Base-by-base conservation (phyloP, 2,797 vertebrate genomes). In the Hydrolagus colliei region DNA sequence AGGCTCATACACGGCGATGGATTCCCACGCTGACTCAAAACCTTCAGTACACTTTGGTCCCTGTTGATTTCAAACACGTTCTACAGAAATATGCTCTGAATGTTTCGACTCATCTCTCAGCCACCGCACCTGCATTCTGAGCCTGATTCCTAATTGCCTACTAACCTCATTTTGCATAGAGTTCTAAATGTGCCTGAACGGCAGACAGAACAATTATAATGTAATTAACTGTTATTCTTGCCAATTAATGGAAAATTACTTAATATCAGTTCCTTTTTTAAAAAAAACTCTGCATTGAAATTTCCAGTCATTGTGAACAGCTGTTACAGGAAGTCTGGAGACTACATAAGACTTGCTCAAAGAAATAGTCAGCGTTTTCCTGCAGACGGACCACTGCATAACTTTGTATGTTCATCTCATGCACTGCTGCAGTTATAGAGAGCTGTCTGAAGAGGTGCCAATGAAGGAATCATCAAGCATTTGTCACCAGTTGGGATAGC, bases 201-300 rank as follows among this genome's bases (percentile, higher is more conserved):
- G 63, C 52, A 68, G 65, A 84, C 41, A 84, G 27, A 71, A n/a
- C 65, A 84, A 84, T 84, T 84, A 84, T 71, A 84, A 63, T 84
- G 65, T 71, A 84, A 84, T 84, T 84, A 84, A 84, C 67, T 11
- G 16, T 35, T 84, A 32, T 84, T 71, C 65, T 71, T 41, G 65
- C 27, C 52, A 84, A 84, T 84, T 84, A 71, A 32, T 71, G 65
- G 65, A 71, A 84, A 84, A 68, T 84, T 32, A 67, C 22, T 84
- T 84, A 52, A 84, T 84, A 32, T 41, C 65, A 71, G 79, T 41
- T 84, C 68, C 71, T 71, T 35, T 67, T 84, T 84, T 52, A 84
- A 52, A 52, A 52, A 52, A 52, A 84, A 10, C 68, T 35, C n/a
- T 71, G 18, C 35, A 82, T 16, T 35, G 27, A 84, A 84, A 35